Evolutionary conservation across 2,113 vertebrate species (phyloP).

Genomic region (Podiceps cristatus): DNA sequence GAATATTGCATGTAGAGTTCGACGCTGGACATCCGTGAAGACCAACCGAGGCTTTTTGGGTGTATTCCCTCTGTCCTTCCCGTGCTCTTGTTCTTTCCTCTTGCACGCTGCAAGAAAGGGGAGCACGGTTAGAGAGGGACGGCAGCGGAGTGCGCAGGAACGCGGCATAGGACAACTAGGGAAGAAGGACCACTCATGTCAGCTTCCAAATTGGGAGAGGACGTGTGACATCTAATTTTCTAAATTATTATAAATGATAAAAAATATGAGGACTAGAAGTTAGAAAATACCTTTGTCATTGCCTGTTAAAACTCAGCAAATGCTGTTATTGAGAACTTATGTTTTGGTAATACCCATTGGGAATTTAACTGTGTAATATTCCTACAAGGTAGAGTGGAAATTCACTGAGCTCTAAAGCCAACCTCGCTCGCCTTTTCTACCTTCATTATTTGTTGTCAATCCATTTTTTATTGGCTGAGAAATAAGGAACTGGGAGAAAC

Average conservation of each 20-base stretch:
- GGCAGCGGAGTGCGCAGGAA: accelerated
- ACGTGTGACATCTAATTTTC: not conserved
- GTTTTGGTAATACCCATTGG: not conserved
- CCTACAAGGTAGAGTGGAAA: not conserved
- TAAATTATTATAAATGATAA: not conserved
- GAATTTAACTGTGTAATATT: not conserved
- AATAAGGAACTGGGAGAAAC: not conserved
- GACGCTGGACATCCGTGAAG: conserved; percentile 98
- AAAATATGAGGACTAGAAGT: not conserved
- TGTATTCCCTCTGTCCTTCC: conserved; percentile 89
- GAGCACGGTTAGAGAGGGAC: conserved; percentile 30
- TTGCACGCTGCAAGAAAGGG: conserved; percentile 90
- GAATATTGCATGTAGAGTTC: conserved; percentile 99
- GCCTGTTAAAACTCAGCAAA: not conserved
- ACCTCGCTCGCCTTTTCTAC: not conserved
- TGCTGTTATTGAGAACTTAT: not conserved
- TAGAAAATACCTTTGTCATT: not conserved
- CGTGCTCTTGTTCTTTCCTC: conserved; percentile 96
- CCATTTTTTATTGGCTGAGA: not conserved
- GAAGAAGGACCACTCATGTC: not conserved
- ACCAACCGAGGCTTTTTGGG: conserved; percentile 97
- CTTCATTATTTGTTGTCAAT: not conserved
- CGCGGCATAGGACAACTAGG: not conserved
- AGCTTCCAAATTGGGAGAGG: not conserved
- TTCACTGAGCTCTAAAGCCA: not conserved